Evolutionary conservation across 2,797 vertebrate genomes (phyloP).

Genomic region (Oreochromis grahami): DNA sequence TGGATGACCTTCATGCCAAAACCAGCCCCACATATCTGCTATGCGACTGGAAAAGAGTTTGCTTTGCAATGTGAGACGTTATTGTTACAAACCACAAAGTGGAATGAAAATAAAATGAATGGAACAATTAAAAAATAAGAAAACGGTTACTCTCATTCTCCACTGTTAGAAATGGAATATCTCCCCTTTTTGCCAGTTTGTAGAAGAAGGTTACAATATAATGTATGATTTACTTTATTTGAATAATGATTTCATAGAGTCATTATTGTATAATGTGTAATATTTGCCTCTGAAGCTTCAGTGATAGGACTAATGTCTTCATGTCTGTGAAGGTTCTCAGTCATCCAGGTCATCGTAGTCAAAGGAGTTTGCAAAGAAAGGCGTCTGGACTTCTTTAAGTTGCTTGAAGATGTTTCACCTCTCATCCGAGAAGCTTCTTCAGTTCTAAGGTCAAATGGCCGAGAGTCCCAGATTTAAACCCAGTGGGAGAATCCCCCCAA

Average conservation of each 20-base stretch:
- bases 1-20: constrained; percentile 38
- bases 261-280: neutral
- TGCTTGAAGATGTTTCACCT: no score
- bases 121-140: neutral
- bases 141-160: neutral
- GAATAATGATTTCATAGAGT: neutral
- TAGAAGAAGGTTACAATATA: neutral
- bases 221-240: neutral
- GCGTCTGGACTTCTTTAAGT: no score
- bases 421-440: no score
- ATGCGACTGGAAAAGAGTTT: neutral
- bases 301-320: neutral
- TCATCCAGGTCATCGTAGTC: no score
- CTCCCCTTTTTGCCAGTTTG: neutral
- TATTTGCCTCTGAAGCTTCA: neutral
- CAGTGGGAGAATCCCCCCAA: no score
- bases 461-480: no score
- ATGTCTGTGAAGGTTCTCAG: no score
- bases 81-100: neutral
- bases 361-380: no score
- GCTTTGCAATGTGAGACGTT: neutral
- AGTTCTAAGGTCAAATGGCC: no score
- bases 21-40: neutral
- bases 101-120: neutral
- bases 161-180: neutral